phyloP scores from a whole-genome alignment of 2,888 invertebrate species.

The Balanococcus diminutus region DNA sequence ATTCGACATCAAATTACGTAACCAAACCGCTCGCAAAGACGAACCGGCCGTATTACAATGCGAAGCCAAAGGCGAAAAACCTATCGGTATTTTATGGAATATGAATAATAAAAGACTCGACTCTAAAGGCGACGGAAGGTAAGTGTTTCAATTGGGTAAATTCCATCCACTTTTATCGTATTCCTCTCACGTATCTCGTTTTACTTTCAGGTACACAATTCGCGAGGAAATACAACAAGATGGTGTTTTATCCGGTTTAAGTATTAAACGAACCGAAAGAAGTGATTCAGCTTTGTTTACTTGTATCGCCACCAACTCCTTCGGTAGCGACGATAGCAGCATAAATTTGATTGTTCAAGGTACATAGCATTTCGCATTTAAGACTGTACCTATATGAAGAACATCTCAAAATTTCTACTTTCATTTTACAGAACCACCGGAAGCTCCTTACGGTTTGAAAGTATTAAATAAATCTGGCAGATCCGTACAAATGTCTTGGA shows the following conservation, averaged over 20 bases:
- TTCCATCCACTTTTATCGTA: neutral
- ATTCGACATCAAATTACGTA: conserved; percentile 88
- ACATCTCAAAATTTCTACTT: neutral
- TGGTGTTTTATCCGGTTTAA: conserved; percentile 85
- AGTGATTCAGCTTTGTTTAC: conserved; percentile 88
- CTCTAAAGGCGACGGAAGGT: conserved; percentile 83
- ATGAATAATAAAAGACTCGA: conserved; percentile 92
- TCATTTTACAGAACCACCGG: conserved; percentile 74
- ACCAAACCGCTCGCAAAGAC: conserved; percentile 87
- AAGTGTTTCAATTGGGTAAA: conserved; percentile 26
- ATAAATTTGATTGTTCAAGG: conserved; percentile 94
- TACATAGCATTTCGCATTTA: conserved; percentile 59
- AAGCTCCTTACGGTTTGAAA: conserved; percentile 85
- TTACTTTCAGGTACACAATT: conserved; percentile 62
- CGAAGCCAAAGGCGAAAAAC: conserved; percentile 92
- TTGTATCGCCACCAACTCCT: conserved; percentile 91
- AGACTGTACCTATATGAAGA: neutral
- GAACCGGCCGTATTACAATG: conserved; percentile 91
- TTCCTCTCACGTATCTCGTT: conserved; percentile 62
- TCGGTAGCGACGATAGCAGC: conserved; percentile 93
- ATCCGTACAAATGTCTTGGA: conserved; percentile 90
- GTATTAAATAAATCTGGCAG: conserved; percentile 89
- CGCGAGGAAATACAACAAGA: conserved; percentile 84
- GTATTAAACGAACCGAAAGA: conserved; percentile 87
- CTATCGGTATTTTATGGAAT: conserved; percentile 93